These are phyloP conservation scores for Manis crassicaudata DNA, from an alignment of 2,797 vertebrate species.

Conservation along the genomic window DNA sequence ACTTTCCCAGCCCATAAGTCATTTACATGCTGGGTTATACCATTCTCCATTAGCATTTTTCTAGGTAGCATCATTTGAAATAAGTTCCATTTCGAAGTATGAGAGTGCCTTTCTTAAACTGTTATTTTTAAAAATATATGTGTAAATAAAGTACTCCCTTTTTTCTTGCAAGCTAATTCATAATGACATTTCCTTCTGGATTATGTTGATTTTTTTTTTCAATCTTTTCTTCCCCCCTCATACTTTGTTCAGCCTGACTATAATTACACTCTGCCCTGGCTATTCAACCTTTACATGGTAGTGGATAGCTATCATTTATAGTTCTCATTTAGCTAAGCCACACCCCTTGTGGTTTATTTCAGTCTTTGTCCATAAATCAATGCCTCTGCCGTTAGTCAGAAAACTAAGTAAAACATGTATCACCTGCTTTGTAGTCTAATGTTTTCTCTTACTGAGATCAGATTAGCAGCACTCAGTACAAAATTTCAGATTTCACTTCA, in stretches of 20 bases:
- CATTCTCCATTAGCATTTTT: background rate
- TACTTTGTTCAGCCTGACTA: background rate
- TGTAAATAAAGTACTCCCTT: background rate
- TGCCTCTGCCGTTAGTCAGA: background rate
- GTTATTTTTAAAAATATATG: background rate
- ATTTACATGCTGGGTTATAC: background rate
- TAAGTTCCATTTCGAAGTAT: background rate
- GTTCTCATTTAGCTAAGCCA: conserved; percentile 9
- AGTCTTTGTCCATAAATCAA: conserved; percentile 34
- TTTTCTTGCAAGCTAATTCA: conserved; percentile 1
- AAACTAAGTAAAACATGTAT: conserved; percentile 17
- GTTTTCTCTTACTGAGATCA: background rate
- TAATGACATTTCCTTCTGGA: background rate
- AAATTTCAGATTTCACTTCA: background rate
- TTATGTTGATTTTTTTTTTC: background rate
- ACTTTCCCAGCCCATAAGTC: background rate
- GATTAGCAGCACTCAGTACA: background rate
- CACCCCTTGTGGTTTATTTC: conserved; percentile 4
- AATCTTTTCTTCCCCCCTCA: background rate
- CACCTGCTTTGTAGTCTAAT: background rate
- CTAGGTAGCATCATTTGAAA: background rate
- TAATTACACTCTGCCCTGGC: background rate
- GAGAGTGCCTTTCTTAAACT: conserved; percentile 33
- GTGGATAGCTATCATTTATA: background rate
- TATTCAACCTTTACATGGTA: conserved; percentile 14